These are phyloP conservation scores for Drosophila kepulauana DNA, from an alignment of 1,140 invertebrate species.

Conservation along the genomic window DNA sequence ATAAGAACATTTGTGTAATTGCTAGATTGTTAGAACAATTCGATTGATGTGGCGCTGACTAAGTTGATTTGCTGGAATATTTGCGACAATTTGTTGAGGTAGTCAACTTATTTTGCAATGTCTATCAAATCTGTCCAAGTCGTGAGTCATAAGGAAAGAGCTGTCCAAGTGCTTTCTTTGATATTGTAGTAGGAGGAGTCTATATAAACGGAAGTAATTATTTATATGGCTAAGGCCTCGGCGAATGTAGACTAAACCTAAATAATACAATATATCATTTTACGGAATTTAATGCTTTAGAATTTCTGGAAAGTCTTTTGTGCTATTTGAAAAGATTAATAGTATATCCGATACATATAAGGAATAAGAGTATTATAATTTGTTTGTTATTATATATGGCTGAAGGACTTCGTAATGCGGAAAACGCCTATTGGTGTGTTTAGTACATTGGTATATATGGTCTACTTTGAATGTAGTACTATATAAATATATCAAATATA, in stretches of 20 bases:
- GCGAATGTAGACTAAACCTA: not conserved
- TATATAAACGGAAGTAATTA: not conserved
- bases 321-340: too few relatives aligned
- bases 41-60: constrained; percentile 19
- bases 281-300: too few relatives aligned
- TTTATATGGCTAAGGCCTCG: not conserved
- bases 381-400: too few relatives aligned
- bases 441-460: too few relatives aligned
- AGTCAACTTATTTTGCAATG: constrained; percentile 25
- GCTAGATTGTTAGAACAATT: constrained; percentile 23
- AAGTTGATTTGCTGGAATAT: constrained; percentile 42
- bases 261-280: not conserved
- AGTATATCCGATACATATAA: too few relatives aligned
- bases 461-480: too few relatives aligned
- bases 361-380: too few relatives aligned
- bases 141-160: constrained; percentile 11
- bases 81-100: constrained; percentile 41
- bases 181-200: too few relatives aligned
- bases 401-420: too few relatives aligned
- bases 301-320: too few relatives aligned
- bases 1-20: constrained; percentile 37
- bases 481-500: too few relatives aligned
- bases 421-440: too few relatives aligned
- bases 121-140: not conserved
- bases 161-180: not conserved